Percentiles rank a stretch among this genome's conserved stretches.
Conservation (phyloP, 1,140 invertebrate species). For the Polyergus mexicanus region DNA sequence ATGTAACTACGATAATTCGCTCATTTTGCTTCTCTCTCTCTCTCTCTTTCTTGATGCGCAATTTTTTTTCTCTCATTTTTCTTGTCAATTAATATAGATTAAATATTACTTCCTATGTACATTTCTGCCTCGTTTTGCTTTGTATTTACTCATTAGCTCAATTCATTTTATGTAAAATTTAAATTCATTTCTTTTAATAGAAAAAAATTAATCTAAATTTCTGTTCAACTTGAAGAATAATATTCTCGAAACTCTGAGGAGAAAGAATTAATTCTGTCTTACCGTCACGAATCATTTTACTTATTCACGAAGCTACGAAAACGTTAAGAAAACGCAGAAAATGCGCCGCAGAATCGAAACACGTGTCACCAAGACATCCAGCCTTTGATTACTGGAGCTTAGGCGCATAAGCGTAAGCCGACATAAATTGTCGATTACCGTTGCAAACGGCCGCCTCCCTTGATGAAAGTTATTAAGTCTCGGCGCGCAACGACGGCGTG, state of each 20-base stretch:
- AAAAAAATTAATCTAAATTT: background rate
- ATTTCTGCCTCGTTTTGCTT: background rate
- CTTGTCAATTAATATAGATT: background rate
- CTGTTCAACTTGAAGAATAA: background rate
- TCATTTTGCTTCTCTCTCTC: background rate
- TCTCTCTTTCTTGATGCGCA: background rate
- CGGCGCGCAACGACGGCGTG: slow-evolving; percentile 37
- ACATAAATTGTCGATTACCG: slow-evolving; percentile 63
- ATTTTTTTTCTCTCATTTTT: background rate
- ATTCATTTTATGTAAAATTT: background rate
- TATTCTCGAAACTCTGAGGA: background rate
- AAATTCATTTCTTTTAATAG: background rate
- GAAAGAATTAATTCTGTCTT: too few relatives aligned
- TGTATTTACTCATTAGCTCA: background rate
- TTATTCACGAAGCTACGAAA: background rate
- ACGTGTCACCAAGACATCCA: slow-evolving; percentile 4
- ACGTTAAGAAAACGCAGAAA: slow-evolving; percentile 1
- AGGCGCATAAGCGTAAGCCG: slow-evolving; percentile 29
- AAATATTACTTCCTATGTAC: background rate
- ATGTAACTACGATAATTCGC: slow-evolving; percentile 29
- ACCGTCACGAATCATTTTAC: too few relatives aligned
- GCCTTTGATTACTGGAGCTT: slow-evolving; percentile 57
- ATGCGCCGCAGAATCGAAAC: slow-evolving; percentile 13
- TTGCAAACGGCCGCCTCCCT: slow-evolving; percentile 59
- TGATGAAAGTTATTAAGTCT: slow-evolving; percentile 59